Evolutionary conservation across 30 jellyfish, hydroid and myxozoan genomes (phyloP).

Genomic region (Pseudorhiza aurosa): DNA sequence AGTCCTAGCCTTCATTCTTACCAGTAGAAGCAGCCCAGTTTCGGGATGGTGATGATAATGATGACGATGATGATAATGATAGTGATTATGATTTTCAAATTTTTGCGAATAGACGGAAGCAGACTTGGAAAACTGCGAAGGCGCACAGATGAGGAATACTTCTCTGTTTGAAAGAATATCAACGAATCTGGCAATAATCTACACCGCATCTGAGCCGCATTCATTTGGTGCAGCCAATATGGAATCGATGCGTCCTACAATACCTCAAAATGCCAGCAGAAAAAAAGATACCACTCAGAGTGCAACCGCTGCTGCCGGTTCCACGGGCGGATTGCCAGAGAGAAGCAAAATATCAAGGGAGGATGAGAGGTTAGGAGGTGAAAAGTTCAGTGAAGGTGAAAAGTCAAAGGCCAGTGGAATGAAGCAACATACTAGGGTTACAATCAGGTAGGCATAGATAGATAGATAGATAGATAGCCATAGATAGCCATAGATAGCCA

Average conservation of each 20-base stretch:
- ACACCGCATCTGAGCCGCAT: constrained; percentile 12
- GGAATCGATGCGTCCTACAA: background rate
- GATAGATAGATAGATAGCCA: too few relatives aligned
- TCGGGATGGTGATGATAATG: too few relatives aligned
- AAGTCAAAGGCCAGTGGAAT: constrained; percentile 37
- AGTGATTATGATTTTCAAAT: too few relatives aligned
- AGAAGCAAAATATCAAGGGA: background rate
- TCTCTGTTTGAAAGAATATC: constrained; percentile 34
- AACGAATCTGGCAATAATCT: constrained; percentile 44
- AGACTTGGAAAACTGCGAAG: constrained; percentile 4
- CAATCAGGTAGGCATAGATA: constrained; percentile 35
- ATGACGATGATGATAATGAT: too few relatives aligned
- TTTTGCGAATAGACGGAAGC: constrained; percentile 13
- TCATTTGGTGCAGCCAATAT: background rate
- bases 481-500: too few relatives aligned
- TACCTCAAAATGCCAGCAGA: background rate
- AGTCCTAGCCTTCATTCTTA: too few relatives aligned
- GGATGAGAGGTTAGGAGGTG: background rate
- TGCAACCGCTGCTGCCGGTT: background rate
- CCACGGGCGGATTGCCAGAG: background rate
- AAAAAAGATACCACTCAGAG: background rate
- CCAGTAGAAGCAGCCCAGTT: too few relatives aligned
- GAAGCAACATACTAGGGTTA: constrained; percentile 9
- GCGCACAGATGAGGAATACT: background rate
- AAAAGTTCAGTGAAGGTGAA: background rate